These are phyloP conservation scores for Pasiphila rectangulata DNA, from an alignment of 2,888 invertebrate species.

Conservation along the genomic window DNA sequence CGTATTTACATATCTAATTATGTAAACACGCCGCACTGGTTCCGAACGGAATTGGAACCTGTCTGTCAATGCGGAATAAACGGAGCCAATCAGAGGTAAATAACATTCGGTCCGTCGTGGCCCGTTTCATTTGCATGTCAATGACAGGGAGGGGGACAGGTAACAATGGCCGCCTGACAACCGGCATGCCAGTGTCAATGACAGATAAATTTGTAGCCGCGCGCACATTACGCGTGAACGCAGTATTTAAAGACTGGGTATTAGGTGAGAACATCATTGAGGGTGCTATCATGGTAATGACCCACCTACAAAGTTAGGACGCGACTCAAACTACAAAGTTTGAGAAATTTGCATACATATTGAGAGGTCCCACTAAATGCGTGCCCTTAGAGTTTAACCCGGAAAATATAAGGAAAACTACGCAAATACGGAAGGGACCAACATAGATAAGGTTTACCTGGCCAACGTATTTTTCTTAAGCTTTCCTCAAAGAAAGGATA, in stretches of 20 bases:
- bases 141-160: constrained; percentile 50
- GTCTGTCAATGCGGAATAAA: constrained; percentile 75
- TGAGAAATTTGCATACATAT: constrained; percentile 20
- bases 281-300: constrained; percentile 12
- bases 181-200: constrained; percentile 39
- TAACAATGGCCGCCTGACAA: constrained; percentile 64
- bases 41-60: constrained; percentile 67
- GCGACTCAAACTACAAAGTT: constrained; percentile 13
- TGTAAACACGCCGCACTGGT: constrained; percentile 51
- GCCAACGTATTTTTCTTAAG: constrained; percentile 27
- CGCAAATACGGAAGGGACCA: constrained; percentile 17
- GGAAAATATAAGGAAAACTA: constrained; percentile 28
- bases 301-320: constrained; percentile 8
- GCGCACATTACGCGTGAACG: constrained; percentile 30
- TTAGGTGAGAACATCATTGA: constrained; percentile 29
- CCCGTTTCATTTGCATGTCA: constrained; percentile 76
- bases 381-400: constrained; percentile 12
- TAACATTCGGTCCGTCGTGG: constrained; percentile 69
- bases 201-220: constrained; percentile 30
- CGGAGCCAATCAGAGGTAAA: constrained; percentile 79
- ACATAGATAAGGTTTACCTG: constrained; percentile 29
- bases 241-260: constrained; percentile 31
- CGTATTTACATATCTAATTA: constrained; percentile 59
- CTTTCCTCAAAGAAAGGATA: constrained; percentile 29
- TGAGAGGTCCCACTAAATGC: constrained; percentile 13